These are phyloP conservation scores for Strigops habroptila DNA, from an alignment of 2,113 vertebrate species.

Conservation along the genomic window DNA sequence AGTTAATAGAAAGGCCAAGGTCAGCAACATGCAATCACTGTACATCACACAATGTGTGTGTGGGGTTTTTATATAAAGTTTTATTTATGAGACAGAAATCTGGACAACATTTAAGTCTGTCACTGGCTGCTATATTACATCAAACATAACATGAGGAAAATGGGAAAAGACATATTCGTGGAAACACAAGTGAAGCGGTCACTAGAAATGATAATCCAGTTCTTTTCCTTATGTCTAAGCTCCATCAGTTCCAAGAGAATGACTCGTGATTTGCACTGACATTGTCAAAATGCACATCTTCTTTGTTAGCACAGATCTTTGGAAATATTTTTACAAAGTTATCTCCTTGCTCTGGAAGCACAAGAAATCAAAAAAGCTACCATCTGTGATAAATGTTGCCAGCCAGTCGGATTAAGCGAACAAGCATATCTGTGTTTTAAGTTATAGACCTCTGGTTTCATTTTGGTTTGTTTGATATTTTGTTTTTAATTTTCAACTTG, in stretches of 20 bases:
- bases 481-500: background rate
- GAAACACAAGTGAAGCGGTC: background rate
- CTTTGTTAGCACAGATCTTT: background rate
- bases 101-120: background rate
- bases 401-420: background rate
- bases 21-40: background rate
- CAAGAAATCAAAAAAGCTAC: background rate
- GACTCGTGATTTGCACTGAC: background rate
- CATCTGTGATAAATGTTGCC: background rate
- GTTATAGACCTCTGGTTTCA: background rate
- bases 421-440: background rate
- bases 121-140: background rate
- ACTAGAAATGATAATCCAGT: background rate
- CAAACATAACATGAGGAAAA: background rate
- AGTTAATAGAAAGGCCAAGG: background rate
- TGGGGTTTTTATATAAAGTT: background rate
- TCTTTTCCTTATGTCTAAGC: background rate
- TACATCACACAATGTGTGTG: too few relatives aligned
- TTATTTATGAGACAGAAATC: background rate
- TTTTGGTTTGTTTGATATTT: background rate
- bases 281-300: background rate
- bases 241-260: background rate
- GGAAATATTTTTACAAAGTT: background rate
- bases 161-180: background rate
- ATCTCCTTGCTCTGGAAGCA: background rate